A percentile compares a stretch with the other conserved stretches of the same genome.
Conservation (phyloP, 2,888 invertebrate species). For the Hartigia nigra region DNA sequence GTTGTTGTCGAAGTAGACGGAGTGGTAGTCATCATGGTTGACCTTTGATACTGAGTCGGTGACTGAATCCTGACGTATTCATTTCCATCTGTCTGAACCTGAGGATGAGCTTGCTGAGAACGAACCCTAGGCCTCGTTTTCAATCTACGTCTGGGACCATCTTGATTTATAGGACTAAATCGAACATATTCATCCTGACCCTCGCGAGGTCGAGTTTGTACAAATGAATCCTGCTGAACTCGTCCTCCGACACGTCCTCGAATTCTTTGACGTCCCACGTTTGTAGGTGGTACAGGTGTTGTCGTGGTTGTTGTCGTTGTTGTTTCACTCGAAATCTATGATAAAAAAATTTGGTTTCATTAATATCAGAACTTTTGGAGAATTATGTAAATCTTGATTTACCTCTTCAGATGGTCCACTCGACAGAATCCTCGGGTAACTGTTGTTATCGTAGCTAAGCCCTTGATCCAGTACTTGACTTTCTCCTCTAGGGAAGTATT, state of each 20-base stretch:
- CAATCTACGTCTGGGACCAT: slow-evolving; percentile 21
- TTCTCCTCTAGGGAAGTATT: background rate
- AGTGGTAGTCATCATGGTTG: slow-evolving; percentile 36
- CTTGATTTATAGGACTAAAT: slow-evolving; percentile 57
- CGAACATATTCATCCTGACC: slow-evolving; percentile 60
- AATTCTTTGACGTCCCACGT: slow-evolving; percentile 52
- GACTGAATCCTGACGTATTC: slow-evolving; percentile 59
- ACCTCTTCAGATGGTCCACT: background rate
- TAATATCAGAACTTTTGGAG: background rate
- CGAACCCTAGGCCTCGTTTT: slow-evolving; percentile 40
- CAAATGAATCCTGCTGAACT: slow-evolving; percentile 48
- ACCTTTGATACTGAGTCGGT: slow-evolving; percentile 23
- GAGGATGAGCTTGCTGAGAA: slow-evolving; percentile 40
- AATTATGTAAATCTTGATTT: background rate
- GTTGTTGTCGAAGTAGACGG: slow-evolving; percentile 44
- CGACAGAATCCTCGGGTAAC: background rate
- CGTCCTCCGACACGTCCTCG: slow-evolving; percentile 46
- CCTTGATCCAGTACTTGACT: background rate
- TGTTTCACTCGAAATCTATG: slow-evolving; percentile 15
- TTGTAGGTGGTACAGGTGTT: slow-evolving; percentile 33
- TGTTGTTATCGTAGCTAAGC: background rate
- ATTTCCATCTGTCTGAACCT: slow-evolving; percentile 56
- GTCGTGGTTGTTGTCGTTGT: slow-evolving; percentile 45
- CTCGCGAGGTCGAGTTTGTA: slow-evolving; percentile 57
- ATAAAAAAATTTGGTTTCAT: background rate